These are phyloP conservation scores for Lamellibrachia satsuma DNA, from an alignment of 2,888 invertebrate species.

Conservation along the genomic window DNA sequence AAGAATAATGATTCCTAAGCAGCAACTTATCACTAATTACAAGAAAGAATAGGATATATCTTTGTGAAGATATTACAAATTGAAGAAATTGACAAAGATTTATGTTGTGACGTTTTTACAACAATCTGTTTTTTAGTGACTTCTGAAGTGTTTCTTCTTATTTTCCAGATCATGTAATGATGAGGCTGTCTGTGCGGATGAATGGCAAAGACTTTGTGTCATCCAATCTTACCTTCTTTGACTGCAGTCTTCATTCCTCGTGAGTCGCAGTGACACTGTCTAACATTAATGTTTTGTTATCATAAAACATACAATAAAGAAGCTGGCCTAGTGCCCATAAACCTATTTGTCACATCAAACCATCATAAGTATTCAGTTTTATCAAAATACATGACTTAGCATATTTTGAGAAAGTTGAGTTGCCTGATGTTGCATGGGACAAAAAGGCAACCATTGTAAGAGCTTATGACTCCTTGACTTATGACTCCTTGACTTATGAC, in stretches of 20 bases:
- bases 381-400: background rate
- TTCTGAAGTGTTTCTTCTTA: background rate
- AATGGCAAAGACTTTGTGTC: conserved; percentile 93
- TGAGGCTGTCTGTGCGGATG: conserved; percentile 91
- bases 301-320: background rate
- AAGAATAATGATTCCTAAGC: background rate
- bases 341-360: background rate
- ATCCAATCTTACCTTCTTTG: conserved; percentile 97
- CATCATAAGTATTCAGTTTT: background rate
- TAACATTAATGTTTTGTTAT: background rate
- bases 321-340: background rate
- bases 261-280: conserved; percentile 54
- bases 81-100: background rate
- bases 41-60: no score
- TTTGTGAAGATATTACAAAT: background rate
- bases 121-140: background rate
- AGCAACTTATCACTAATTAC: background rate
- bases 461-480: no score
- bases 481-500: no score
- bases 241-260: conserved; percentile 95
- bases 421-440: no score
- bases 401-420: background rate
- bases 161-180: conserved; percentile 86
- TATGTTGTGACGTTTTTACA: background rate
- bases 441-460: no score